Percentiles rank a stretch among this genome's conserved stretches.
These are phyloP conservation scores for Drosophila prolongata DNA, from an alignment of 2,888 invertebrate genomes.

Conservation along the genomic window DNA sequence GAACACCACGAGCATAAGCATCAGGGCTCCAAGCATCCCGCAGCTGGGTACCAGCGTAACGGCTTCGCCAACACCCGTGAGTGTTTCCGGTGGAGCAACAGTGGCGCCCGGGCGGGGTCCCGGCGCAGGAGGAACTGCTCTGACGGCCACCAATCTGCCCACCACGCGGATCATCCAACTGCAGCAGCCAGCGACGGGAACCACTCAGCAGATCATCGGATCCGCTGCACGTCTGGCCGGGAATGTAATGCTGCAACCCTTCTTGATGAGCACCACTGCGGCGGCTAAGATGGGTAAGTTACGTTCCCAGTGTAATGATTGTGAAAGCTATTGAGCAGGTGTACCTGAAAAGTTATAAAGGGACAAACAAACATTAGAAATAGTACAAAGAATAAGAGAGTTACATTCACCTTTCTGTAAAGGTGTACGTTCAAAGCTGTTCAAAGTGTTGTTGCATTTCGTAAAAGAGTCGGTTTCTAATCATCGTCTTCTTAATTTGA, in stretches of 20 bases:
- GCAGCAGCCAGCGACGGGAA: constrained; percentile 82
- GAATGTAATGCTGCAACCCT: constrained; percentile 84
- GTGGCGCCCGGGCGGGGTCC: constrained; percentile 66
- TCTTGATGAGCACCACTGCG: constrained; percentile 82
- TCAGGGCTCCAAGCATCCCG: constrained; percentile 82
- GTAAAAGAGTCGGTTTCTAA: too few species aligned
- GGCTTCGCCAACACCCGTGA: constrained; percentile 60
- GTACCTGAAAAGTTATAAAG: too few species aligned
- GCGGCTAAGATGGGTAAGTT: constrained; percentile 81
- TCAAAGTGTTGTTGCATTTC: too few species aligned
- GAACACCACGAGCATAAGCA: constrained; percentile 84
- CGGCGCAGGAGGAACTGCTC: constrained; percentile 50
- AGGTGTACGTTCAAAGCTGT: too few species aligned
- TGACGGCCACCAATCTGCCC: constrained; percentile 80
- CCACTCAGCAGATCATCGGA: constrained; percentile 82
- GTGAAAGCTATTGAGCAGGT: too few species aligned
- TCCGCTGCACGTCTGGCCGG: constrained; percentile 80
- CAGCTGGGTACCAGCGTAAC: constrained; percentile 75
- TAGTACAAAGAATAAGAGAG: too few species aligned
- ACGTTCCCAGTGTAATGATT: not conserved
- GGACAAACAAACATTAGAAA: too few species aligned
- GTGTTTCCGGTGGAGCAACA: constrained; percentile 68
- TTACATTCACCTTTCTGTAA: too few species aligned
- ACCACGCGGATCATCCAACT: constrained; percentile 84
- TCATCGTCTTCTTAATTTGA: too few species aligned